phyloP scores from a whole-genome alignment of 1,140 invertebrate genomes.

The Aphis gossypii region DNA sequence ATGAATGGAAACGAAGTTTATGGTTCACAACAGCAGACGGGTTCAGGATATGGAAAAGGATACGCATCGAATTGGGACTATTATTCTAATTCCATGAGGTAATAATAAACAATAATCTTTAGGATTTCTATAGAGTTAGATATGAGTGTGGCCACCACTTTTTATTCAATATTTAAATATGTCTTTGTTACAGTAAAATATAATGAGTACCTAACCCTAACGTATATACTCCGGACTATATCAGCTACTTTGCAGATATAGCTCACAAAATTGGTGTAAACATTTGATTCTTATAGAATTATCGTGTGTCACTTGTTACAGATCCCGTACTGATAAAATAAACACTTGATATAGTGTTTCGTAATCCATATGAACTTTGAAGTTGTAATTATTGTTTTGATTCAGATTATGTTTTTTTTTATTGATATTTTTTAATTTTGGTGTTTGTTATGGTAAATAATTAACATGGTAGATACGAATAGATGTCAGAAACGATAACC shows the following conservation, averaged over 20 bases:
- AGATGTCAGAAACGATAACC: constrained; percentile 37
- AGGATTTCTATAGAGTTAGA: neutral
- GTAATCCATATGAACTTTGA: neutral
- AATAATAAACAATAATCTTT: neutral
- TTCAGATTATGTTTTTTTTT: neutral
- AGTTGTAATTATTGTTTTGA: neutral
- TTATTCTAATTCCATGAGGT: constrained; percentile 52
- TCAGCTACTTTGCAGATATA: neutral
- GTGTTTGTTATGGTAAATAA: neutral
- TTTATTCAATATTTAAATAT: neutral
- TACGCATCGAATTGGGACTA: constrained; percentile 54
- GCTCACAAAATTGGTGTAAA: neutral
- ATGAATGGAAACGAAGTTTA: constrained; percentile 20
- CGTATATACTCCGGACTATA: neutral
- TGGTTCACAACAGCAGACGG: constrained; percentile 24
- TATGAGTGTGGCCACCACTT: too few species aligned
- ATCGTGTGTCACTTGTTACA: neutral
- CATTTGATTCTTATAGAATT: neutral
- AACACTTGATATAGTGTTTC: neutral
- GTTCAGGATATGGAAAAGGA: constrained; percentile 45
- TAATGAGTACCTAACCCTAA: neutral
- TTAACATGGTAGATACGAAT: neutral
- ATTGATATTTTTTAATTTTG: neutral
- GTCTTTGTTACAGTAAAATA: neutral
- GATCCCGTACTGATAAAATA: too few species aligned